Percentiles rank a stretch among this genome's conserved stretches.
Conservation (phyloP, 2,113 vertebrate genomes). For the Petrocephalus microphthalmus region DNA sequence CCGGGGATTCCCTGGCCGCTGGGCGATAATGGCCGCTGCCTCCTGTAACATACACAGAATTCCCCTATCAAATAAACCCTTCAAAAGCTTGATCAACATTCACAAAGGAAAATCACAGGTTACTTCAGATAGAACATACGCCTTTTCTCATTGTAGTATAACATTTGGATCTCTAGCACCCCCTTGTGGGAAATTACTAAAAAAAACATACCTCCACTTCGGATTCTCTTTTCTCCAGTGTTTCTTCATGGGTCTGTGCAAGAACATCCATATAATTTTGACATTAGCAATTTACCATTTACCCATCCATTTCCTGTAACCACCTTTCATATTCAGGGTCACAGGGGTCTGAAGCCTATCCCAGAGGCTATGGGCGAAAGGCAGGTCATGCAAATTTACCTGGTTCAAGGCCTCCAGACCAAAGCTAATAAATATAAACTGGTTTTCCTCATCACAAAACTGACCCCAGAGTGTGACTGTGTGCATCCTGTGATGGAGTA, state of each 20-base stretch:
- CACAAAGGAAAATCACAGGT: background rate
- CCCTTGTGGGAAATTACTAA: background rate
- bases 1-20: conserved; percentile 85
- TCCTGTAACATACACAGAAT: conserved; percentile 61
- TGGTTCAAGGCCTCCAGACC: background rate
- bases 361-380: background rate
- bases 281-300: background rate
- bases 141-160: background rate
- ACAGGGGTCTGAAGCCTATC: background rate
- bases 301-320: background rate
- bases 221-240: conserved; percentile 64
- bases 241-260: conserved; percentile 56
- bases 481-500: background rate
- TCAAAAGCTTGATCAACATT: background rate
- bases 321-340: background rate
- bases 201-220: conserved; percentile 67
- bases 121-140: background rate
- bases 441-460: background rate
- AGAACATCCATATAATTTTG: background rate
- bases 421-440: background rate
- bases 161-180: background rate
- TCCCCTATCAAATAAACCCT: background rate
- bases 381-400: background rate
- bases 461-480: background rate
- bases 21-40: conserved; percentile 92